phyloP scores from a whole-genome alignment of 2,113 vertebrate genomes.

The Sinosuthora webbiana region DNA sequence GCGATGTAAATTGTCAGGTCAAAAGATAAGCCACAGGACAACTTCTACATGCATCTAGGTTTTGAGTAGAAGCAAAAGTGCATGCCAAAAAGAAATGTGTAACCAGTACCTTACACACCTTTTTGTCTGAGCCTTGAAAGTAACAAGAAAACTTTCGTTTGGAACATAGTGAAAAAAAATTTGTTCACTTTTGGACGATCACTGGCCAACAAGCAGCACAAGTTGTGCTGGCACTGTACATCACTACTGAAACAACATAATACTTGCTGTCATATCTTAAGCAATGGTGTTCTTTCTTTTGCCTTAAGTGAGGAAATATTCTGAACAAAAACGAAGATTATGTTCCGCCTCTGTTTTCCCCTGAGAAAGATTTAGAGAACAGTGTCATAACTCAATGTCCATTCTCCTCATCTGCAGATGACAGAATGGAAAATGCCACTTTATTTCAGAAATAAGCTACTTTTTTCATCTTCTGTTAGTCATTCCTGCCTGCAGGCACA shows the following conservation, averaged over 20 bases:
- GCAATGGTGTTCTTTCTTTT: conserved; percentile 22
- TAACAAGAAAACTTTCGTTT: neutral
- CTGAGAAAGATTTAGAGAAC: conserved; percentile 23
- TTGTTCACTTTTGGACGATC: neutral
- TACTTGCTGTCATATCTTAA: conserved; percentile 20
- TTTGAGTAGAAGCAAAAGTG: neutral
- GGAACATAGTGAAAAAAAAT: neutral
- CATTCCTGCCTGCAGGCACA: conserved; percentile 20
- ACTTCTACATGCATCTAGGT: neutral
- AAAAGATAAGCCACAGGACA: conserved; percentile 8
- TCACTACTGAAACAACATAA: neutral
- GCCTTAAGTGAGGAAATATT: conserved; percentile 48
- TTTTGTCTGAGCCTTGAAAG: neutral
- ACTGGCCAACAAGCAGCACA: neutral
- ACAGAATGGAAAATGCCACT: conserved; percentile 53
- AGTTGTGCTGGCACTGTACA: neutral
- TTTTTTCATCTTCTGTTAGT: conserved; percentile 3
- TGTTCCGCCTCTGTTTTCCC: neutral
- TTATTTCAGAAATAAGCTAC: conserved; percentile 36
- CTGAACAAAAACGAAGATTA: neutral
- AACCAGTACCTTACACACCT: neutral
- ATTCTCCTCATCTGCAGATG: conserved; percentile 27
- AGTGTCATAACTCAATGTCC: conserved; percentile 41
- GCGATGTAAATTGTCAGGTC: neutral
- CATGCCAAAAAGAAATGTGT: neutral